A percentile compares a stretch with the other conserved stretches of the same genome.
phyloP scores from a whole-genome alignment of 2,888 invertebrate genomes.

The Philaethria dido region DNA sequence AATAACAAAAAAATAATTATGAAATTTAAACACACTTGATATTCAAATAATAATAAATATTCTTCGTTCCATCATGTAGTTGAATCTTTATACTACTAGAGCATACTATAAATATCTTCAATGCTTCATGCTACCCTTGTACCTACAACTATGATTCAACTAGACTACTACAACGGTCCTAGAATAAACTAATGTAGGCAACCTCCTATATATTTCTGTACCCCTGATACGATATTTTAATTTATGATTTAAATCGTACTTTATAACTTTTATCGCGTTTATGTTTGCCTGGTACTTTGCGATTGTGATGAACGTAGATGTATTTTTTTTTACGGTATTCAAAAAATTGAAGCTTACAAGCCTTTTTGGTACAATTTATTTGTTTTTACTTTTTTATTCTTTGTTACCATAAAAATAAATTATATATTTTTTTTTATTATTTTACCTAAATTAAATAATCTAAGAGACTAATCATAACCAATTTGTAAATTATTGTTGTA shows the following conservation, averaged over 20 bases:
- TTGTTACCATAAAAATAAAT: no score
- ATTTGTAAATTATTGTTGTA: no score
- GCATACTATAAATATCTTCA: slow-evolving; percentile 31
- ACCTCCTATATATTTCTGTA: slow-evolving; percentile 48
- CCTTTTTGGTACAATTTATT: no score
- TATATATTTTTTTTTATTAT: no score
- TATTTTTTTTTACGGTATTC: neutral
- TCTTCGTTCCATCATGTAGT: neutral
- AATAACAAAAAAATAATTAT: no score
- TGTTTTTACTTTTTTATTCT: no score
- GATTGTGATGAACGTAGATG: neutral
- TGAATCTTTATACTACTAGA: slow-evolving; percentile 10
- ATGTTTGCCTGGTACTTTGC: slow-evolving; percentile 57
- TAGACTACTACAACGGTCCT: slow-evolving; percentile 46
- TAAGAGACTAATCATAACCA: no score
- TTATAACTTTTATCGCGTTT: slow-evolving; percentile 36
- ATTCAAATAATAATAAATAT: neutral
- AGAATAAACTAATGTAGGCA: slow-evolving; percentile 28
- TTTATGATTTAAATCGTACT: slow-evolving; percentile 69
- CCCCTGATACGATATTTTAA: slow-evolving; percentile 64
- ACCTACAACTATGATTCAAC: slow-evolving; percentile 60
- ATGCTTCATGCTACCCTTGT: slow-evolving; percentile 53
- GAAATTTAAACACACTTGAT: no score
- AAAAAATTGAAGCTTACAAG: no score
- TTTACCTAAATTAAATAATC: no score